phyloP scores from a whole-genome alignment of 2,113 vertebrate genomes.

The Bubo blakistoni region DNA sequence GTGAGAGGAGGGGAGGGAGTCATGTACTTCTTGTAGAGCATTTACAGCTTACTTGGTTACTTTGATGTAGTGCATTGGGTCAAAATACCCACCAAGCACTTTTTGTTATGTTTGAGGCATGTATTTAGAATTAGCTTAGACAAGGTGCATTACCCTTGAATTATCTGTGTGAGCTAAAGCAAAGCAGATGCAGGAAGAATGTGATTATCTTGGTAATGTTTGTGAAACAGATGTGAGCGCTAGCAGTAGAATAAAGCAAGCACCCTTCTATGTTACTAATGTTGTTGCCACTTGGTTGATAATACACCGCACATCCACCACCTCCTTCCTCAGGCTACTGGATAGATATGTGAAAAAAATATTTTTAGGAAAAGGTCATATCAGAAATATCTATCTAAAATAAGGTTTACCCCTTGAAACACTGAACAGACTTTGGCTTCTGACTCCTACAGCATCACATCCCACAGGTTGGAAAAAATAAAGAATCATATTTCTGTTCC shows the following conservation, averaged over 20 bases:
- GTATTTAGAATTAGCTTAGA: constrained; percentile 63
- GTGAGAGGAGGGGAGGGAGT: too few species aligned
- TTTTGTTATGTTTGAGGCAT: constrained; percentile 39
- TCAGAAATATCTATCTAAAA: constrained; percentile 5
- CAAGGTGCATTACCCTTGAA: constrained; percentile 69
- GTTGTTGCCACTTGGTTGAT: constrained; percentile 38
- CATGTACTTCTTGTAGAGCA: too few species aligned
- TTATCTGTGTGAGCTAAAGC: constrained; percentile 64
- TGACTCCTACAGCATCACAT: background rate
- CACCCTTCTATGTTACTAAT: constrained; percentile 33
- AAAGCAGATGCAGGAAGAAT: constrained; percentile 66
- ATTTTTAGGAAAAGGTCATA: background rate
- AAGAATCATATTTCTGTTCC: background rate
- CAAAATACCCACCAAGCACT: constrained; percentile 54
- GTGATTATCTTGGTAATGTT: constrained; percentile 63
- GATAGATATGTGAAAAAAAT: background rate
- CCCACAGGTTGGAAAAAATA: background rate
- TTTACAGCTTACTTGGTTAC: constrained; percentile 31
- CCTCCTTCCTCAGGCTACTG: background rate
- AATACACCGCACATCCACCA: background rate
- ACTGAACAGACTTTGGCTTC: background rate
- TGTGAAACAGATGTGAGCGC: constrained; percentile 27
- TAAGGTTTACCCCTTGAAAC: background rate
- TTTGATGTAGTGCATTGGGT: constrained; percentile 50
- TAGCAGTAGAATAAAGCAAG: constrained; percentile 47